Conservation (phyloP, 2,888 invertebrate genomes). For the Harpagoxenus sublaevis region DNA sequence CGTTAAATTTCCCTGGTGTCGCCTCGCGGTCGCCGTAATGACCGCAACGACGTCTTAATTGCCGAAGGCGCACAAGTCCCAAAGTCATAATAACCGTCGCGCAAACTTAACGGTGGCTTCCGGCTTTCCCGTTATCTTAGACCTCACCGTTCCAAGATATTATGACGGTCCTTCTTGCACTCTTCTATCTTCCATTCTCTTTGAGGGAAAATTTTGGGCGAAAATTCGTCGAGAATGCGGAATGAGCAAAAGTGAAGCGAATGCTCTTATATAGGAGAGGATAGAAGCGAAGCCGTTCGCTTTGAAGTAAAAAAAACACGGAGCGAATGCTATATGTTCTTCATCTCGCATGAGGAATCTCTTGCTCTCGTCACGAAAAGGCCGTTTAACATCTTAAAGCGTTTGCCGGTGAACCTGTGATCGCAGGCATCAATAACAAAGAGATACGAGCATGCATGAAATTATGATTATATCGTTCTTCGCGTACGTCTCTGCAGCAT, state of each 20-base stretch:
- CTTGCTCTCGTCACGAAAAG: neutral
- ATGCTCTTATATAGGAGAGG: neutral
- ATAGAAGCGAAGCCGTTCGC: neutral
- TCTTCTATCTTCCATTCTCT: neutral
- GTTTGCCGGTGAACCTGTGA: neutral
- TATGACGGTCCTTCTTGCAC: neutral
- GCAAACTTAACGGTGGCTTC: neutral
- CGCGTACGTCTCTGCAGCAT: too few relatives aligned
- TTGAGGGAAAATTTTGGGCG: neutral
- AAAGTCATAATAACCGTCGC: slow-evolving; percentile 4
- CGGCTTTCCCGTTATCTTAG: neutral
- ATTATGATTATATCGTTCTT: neutral
- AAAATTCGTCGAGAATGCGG: slow-evolving; percentile 3
- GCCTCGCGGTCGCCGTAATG: neutral
- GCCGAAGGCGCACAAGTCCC: neutral
- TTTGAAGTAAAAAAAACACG: neutral
- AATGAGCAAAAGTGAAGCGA: neutral
- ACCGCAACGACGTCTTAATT: slow-evolving; percentile 2
- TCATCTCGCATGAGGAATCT: neutral
- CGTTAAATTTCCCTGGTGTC: slow-evolving; percentile 27
- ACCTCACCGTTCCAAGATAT: neutral
- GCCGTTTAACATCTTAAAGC: slow-evolving; percentile 1
- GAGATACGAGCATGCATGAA: slow-evolving; percentile 7
- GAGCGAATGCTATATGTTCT: neutral
- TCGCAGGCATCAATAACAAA: slow-evolving; percentile 9